Conservation (phyloP, 2,113 vertebrate species). For the Anolis carolinensis region DNA sequence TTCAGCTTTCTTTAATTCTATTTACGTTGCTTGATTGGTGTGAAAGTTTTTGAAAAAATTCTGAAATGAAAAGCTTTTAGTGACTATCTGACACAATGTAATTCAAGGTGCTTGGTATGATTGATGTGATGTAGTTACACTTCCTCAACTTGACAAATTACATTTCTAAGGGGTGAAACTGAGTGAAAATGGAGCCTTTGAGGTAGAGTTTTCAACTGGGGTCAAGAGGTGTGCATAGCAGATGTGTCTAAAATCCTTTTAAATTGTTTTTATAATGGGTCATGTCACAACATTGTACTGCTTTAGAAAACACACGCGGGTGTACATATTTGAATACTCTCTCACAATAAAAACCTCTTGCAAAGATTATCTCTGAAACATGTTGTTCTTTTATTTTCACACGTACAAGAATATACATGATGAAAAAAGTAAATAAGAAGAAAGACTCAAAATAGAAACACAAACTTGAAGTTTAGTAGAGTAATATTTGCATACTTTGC, state of each 20-base stretch:
- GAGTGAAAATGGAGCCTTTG: not conserved
- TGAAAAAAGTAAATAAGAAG: not conserved
- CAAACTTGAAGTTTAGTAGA: not conserved
- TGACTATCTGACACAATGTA: not conserved
- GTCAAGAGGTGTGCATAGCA: not conserved
- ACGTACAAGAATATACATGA: not conserved
- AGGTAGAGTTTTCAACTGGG: not conserved
- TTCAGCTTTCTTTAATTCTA: not conserved
- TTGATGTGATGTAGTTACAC: not conserved
- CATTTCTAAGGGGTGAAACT: not conserved
- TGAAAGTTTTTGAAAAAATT: not conserved
- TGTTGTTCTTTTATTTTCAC: not conserved
- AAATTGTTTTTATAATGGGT: not conserved
- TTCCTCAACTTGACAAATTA: conserved; percentile 3
- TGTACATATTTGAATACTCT: not conserved
- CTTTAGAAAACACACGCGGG: not conserved
- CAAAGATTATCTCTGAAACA: not conserved
- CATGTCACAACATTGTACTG: not conserved
- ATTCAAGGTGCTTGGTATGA: conserved; percentile 17
- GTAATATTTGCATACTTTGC: not conserved
- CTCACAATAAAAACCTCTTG: not conserved
- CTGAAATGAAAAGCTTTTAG: not conserved
- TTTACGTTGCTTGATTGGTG: not conserved
- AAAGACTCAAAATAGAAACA: not conserved
- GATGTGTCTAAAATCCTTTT: not conserved